phyloP scores from a whole-genome alignment of 2,113 vertebrate genomes.

The Platysteira castanea region DNA sequence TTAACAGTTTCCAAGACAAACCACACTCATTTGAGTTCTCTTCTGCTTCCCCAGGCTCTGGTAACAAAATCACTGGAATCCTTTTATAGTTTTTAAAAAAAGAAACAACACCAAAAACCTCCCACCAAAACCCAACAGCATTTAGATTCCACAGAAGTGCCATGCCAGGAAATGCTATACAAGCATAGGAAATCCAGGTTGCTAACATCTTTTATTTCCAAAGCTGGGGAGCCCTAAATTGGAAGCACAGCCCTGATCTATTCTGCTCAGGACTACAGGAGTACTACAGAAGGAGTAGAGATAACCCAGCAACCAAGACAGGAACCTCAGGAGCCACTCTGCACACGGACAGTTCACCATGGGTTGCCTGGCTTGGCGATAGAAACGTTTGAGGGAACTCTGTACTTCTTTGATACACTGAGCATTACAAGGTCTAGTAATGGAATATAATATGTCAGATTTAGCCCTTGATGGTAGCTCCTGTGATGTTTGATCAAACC shows the following conservation, averaged over 20 bases:
- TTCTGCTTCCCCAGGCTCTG: background rate
- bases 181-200: background rate
- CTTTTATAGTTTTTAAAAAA: background rate
- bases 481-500: background rate
- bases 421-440: background rate
- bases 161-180: background rate
- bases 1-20: background rate
- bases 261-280: background rate
- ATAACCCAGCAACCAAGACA: background rate
- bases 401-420: background rate
- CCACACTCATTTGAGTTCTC: background rate
- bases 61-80: background rate
- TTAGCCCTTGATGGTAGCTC: background rate
- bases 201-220: background rate
- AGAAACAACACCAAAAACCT: background rate
- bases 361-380: rapidly evolving
- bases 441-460: background rate
- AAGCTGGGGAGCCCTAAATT: background rate
- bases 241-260: background rate
- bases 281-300: background rate
- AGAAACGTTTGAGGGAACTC: background rate
- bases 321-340: background rate
- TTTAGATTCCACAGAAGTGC: background rate
- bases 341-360: rapidly evolving
- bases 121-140: background rate